phyloP scores from a whole-genome alignment of 2,113 vertebrate species.

The Micromys minutus region DNA sequence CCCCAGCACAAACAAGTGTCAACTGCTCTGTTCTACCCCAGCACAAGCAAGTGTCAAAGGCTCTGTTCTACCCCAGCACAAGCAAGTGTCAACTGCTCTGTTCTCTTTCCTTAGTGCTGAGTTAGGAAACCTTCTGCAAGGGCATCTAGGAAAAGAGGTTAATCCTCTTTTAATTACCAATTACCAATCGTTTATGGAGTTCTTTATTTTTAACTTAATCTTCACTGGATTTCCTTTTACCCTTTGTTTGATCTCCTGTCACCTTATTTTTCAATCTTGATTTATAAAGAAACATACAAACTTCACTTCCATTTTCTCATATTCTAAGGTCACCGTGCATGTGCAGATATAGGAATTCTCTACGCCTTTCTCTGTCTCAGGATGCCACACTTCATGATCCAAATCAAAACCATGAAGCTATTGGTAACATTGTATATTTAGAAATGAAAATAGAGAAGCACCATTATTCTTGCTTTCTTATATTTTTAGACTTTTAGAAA shows the following conservation, averaged over 20 bases:
- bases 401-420: slow-evolving; percentile 85
- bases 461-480: background rate
- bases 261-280: background rate
- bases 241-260: background rate
- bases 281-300: background rate
- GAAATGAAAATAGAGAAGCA: background rate
- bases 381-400: slow-evolving; percentile 95
- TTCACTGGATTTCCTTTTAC: background rate
- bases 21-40: slow-evolving; percentile 85
- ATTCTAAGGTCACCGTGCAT: slow-evolving; percentile 96
- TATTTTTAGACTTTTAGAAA: background rate
- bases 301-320: slow-evolving; percentile 90
- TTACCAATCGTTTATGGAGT: background rate
- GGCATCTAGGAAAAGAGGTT: background rate
- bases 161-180: background rate
- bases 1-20: slow-evolving; percentile 92
- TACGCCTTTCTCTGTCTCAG: slow-evolving; percentile 97
- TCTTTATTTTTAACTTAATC: too few species aligned
- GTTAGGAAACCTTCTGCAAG: background rate
- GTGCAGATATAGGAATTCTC: slow-evolving; percentile 94
- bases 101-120: too few species aligned
- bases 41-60: slow-evolving; percentile 93
- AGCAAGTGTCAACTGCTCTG: slow-evolving; percentile 89
- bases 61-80: slow-evolving; percentile 88
- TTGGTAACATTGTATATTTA: background rate